Evolutionary conservation across 2,113 vertebrate species (phyloP).

Genomic region (Eptesicus fuscus): DNA sequence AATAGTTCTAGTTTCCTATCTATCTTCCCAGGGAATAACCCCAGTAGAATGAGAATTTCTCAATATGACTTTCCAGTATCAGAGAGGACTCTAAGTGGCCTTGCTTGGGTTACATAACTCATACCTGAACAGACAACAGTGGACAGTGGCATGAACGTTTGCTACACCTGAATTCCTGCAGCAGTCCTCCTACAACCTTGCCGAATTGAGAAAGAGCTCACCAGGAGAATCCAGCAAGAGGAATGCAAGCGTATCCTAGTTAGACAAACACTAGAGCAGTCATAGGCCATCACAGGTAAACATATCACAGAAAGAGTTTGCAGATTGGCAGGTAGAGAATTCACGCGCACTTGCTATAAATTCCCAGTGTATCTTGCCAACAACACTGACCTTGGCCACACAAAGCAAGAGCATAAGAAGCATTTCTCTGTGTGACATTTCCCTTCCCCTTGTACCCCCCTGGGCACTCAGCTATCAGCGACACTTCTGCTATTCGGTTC

Average conservation of each 20-base stretch:
- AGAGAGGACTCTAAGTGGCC: neutral
- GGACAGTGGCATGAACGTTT: neutral
- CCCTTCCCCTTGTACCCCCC: neutral
- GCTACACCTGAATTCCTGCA: neutral
- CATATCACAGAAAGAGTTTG: neutral
- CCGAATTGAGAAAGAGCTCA: neutral
- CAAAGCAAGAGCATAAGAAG: slow-evolving; percentile 10
- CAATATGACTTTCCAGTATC: neutral
- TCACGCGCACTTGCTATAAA: neutral
- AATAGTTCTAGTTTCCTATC: neutral
- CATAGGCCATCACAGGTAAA: neutral
- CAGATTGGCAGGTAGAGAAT: neutral
- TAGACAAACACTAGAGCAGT: neutral
- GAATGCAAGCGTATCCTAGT: neutral
- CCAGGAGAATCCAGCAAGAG: neutral
- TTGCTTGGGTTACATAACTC: neutral
- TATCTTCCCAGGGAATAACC: neutral
- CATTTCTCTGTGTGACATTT: slow-evolving; percentile 39
- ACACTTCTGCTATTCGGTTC: neutral
- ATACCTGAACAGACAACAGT: neutral
- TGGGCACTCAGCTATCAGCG: neutral
- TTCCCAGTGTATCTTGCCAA: neutral
- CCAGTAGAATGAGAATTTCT: slow-evolving; percentile 27
- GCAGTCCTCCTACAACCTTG: neutral
- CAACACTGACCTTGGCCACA: neutral